These are phyloP conservation scores for Etheostoma perlongum DNA, from an alignment of 2,797 vertebrate species.

Conservation along the genomic window DNA sequence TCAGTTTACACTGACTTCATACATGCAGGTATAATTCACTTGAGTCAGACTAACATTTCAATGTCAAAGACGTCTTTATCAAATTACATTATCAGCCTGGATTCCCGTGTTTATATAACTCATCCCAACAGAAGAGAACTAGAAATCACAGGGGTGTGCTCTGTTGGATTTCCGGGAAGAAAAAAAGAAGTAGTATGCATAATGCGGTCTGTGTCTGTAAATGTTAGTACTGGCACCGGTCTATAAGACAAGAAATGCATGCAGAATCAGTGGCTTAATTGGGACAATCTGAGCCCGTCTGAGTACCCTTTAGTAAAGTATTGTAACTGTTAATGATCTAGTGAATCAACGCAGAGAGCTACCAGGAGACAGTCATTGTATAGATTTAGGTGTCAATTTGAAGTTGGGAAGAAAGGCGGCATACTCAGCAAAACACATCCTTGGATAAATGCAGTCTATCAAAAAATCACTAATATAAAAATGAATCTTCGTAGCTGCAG, in stretches of 20 bases:
- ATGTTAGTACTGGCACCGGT: slow-evolving; percentile 7
- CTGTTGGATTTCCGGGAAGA: slow-evolving; percentile 38
- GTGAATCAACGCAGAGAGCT: slow-evolving; percentile 30
- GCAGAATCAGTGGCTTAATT: slow-evolving; percentile 49
- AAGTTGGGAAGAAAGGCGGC: slow-evolving; percentile 32
- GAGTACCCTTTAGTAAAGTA: slow-evolving; percentile 50
- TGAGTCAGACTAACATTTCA: slow-evolving; percentile 53
- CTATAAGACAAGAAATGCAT: slow-evolving; percentile 42
- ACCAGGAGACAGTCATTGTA: slow-evolving; percentile 6
- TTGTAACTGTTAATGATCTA: slow-evolving; percentile 50
- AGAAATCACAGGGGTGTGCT: slow-evolving; percentile 33
- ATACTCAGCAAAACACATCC: slow-evolving; percentile 56
- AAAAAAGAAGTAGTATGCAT: slow-evolving; percentile 2
- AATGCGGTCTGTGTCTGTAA: slow-evolving; percentile 20
- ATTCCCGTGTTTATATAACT: slow-evolving; percentile 44
- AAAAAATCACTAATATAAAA: slow-evolving; percentile 63
- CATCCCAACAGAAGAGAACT: slow-evolving; percentile 39
- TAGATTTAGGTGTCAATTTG: slow-evolving; percentile 39
- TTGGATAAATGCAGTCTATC: slow-evolving; percentile 52
- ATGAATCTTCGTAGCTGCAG: slow-evolving; percentile 61
- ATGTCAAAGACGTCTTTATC: slow-evolving; percentile 45
- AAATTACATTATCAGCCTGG: slow-evolving; percentile 32
- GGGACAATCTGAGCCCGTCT: slow-evolving; percentile 35
- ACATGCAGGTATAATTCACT: slow-evolving; percentile 44
- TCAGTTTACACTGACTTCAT: slow-evolving; percentile 21